phyloP scores from a whole-genome alignment of 1,140 invertebrate species.

The Aphelenchoides avenae region DNA sequence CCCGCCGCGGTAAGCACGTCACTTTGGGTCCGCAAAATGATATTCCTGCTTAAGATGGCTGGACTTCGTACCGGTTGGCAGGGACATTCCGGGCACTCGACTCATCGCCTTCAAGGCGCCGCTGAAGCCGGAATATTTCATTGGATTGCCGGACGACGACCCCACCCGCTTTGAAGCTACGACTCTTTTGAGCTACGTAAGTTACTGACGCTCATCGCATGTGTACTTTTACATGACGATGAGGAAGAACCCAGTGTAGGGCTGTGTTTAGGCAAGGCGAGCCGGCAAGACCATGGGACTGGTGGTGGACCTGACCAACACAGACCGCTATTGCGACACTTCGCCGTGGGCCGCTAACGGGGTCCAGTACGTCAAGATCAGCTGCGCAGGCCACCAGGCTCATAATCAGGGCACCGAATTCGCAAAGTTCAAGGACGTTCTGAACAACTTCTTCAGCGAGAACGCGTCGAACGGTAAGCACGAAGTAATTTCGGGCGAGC shows the following conservation, averaged over 20 bases:
- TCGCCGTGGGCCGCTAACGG: constrained; percentile 31
- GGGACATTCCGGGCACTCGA: constrained; percentile 64
- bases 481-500: background rate
- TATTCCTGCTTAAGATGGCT: constrained; percentile 11
- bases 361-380: constrained; percentile 63
- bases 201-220: constrained; percentile 9
- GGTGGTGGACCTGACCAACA: constrained; percentile 70
- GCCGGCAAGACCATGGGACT: constrained; percentile 62
- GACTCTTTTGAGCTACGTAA: background rate
- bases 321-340: constrained; percentile 67
- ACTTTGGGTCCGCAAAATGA: too few relatives aligned
- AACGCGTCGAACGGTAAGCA: constrained; percentile 11
- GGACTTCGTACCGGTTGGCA: constrained; percentile 14
- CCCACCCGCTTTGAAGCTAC: constrained; percentile 17
- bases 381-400: constrained; percentile 61
- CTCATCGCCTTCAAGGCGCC: constrained; percentile 74
- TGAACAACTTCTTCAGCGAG: constrained; percentile 18
- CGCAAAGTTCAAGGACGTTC: constrained; percentile 26
- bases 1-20: too few relatives aligned
- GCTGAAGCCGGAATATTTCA: constrained; percentile 66
- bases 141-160: constrained; percentile 7
- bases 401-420: constrained; percentile 26
- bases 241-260: too few relatives aligned
- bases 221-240: background rate
- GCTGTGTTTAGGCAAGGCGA: constrained; percentile 33